Evolutionary conservation across 1,140 invertebrate species (phyloP).

Genomic region (Drosophila erecta): DNA sequence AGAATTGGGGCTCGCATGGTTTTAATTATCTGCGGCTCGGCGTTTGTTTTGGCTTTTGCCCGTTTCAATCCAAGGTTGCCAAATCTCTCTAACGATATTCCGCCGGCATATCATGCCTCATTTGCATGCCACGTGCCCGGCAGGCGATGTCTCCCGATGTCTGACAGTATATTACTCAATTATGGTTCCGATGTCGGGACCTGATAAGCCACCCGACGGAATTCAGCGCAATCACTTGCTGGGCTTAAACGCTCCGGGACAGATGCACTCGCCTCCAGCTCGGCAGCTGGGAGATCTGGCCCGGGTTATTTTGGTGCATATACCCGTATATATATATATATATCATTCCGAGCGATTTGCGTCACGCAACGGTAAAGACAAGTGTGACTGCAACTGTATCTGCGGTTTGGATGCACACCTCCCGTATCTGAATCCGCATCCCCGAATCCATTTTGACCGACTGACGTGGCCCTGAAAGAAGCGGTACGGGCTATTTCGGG

Average conservation of each 20-base stretch:
- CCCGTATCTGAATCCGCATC: background rate
- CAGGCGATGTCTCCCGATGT: constrained; percentile 41
- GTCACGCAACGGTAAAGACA: constrained; percentile 41
- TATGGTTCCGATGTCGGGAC: constrained; percentile 55
- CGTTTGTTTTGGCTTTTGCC: constrained; percentile 11
- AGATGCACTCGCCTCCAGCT: constrained; percentile 18
- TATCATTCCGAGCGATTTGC: constrained; percentile 15
- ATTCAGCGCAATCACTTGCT: constrained; percentile 24
- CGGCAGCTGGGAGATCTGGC: background rate
- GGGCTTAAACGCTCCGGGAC: constrained; percentile 20
- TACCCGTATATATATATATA: constrained; percentile 12
- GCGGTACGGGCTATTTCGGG: constrained; percentile 21
- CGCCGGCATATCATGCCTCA: constrained; percentile 51
- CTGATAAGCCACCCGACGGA: constrained; percentile 44
- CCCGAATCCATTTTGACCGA: constrained; percentile 34
- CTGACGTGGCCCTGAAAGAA: constrained; percentile 40
- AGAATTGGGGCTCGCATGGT: constrained; percentile 62
- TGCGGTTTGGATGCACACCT: background rate
- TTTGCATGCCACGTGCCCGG: constrained; percentile 67
- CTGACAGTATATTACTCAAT: constrained; percentile 55
- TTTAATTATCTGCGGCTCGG: constrained; percentile 59
- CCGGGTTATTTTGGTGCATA: constrained; percentile 22
- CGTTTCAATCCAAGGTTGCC: constrained; percentile 37
- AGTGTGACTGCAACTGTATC: constrained; percentile 20
- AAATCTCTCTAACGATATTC: constrained; percentile 73